phyloP scores from a whole-genome alignment of 2,888 invertebrate species.

The Athrips mouffetella region DNA sequence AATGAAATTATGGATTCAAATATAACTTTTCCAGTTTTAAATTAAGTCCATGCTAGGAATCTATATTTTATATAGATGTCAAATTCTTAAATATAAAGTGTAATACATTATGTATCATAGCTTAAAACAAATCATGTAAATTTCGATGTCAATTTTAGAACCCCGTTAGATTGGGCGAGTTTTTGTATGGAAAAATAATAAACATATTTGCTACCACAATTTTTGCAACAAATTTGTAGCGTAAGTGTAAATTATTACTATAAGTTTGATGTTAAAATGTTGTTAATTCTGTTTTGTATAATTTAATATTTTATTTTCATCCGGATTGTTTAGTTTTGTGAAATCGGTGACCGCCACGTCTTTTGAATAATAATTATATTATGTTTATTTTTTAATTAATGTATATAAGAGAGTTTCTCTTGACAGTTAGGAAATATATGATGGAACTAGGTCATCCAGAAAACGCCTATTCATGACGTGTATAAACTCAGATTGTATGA shows the following conservation, averaged over 20 bases:
- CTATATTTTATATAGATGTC: slow-evolving; percentile 74
- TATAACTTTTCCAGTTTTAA: slow-evolving; percentile 12
- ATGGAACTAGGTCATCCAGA: too few species aligned
- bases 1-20: slow-evolving; percentile 17
- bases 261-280: slow-evolving; percentile 57
- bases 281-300: slow-evolving; percentile 47
- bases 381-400: too few species aligned
- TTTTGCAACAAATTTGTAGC: slow-evolving; percentile 63
- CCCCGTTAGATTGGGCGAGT: slow-evolving; percentile 25
- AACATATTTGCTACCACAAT: slow-evolving; percentile 63
- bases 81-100: slow-evolving; percentile 52
- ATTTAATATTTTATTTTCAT: slow-evolving; percentile 34
- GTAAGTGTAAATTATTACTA: slow-evolving; percentile 59
- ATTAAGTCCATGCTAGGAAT: slow-evolving; percentile 23
- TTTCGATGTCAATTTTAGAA: slow-evolving; percentile 76
- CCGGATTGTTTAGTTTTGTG: too few species aligned
- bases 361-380: too few species aligned
- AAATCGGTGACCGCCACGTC: too few species aligned
- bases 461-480: too few species aligned
- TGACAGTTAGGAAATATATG: too few species aligned
- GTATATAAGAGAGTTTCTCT: too few species aligned
- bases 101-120: slow-evolving; percentile 65
- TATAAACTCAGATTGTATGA: too few species aligned
- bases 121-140: slow-evolving; percentile 68
- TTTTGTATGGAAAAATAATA: slow-evolving; percentile 14